These are phyloP conservation scores for Eulithis prunata DNA, from an alignment of 2,888 invertebrate genomes.

Conservation along the genomic window DNA sequence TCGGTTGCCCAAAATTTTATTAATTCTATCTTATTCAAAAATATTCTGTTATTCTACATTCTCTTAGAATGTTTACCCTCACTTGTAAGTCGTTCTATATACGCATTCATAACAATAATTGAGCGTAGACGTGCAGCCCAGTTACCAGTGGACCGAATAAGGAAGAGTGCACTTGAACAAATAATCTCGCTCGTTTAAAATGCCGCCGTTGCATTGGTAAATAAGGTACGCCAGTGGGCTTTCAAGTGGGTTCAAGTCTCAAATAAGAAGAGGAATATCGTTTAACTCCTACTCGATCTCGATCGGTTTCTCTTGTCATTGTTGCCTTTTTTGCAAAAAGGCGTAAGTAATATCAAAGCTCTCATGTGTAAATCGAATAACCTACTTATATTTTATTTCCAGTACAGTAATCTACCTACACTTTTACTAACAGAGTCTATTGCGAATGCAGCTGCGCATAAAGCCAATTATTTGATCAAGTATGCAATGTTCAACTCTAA, in stretches of 20 bases:
- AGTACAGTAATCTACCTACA: neutral
- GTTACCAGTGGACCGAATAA: slow-evolving; percentile 54
- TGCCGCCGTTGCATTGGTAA: slow-evolving; percentile 57
- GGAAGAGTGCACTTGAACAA: slow-evolving; percentile 76
- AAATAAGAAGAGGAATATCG: slow-evolving; percentile 51
- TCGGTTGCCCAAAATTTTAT: too few species aligned
- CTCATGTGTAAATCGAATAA: neutral
- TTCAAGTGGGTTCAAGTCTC: slow-evolving; percentile 56
- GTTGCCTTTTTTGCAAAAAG: slow-evolving; percentile 37
- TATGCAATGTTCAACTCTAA: slow-evolving; percentile 7
- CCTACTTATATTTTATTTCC: neutral
- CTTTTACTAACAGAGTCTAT: neutral
- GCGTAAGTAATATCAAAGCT: neutral
- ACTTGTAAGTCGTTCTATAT: slow-evolving; percentile 21
- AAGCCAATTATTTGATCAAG: slow-evolving; percentile 29
- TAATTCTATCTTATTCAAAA: too few species aligned
- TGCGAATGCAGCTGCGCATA: slow-evolving; percentile 17
- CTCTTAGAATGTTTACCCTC: slow-evolving; percentile 14
- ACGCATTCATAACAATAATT: slow-evolving; percentile 43
- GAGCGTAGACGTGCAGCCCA: slow-evolving; percentile 48
- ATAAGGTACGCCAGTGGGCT: slow-evolving; percentile 58
- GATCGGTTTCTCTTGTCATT: slow-evolving; percentile 42
- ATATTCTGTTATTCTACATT: neutral
- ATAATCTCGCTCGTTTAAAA: slow-evolving; percentile 61
- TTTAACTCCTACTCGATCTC: slow-evolving; percentile 57